phyloP scores from a whole-genome alignment of 1,140 invertebrate species.

The Pachypsylla venusta region DNA sequence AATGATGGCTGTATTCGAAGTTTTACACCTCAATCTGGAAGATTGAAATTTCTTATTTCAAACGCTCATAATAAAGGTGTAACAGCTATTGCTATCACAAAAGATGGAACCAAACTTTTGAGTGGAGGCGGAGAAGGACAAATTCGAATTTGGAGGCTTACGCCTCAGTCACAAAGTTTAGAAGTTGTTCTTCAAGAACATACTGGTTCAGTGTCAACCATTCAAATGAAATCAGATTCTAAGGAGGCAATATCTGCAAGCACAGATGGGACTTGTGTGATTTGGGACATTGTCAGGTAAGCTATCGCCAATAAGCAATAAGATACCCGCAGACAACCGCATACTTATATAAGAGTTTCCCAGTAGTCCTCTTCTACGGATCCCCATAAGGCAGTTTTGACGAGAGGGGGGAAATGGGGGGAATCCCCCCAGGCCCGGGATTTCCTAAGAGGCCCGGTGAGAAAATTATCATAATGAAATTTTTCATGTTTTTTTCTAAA shows the following conservation, averaged over 20 bases:
- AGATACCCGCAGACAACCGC: no score
- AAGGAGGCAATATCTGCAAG: constrained; percentile 70
- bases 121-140: constrained; percentile 80
- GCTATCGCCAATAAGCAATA: no score
- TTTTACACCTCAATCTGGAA: constrained; percentile 67
- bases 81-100: constrained; percentile 55
- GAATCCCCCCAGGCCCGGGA: no score
- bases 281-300: constrained; percentile 61
- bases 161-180: constrained; percentile 43
- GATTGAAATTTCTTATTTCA: constrained; percentile 58
- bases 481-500: no score
- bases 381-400: no score
- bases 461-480: no score
- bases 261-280: constrained; percentile 77
- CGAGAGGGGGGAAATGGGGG: no score
- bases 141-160: constrained; percentile 59
- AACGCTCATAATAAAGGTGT: constrained; percentile 79
- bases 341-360: no score
- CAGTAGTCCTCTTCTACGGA: no score
- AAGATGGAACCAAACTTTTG: constrained; percentile 52
- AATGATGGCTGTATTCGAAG: constrained; percentile 75
- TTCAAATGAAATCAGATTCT: constrained; percentile 58
- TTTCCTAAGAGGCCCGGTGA: no score
- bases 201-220: constrained; percentile 65
- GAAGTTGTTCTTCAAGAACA: constrained; percentile 70